Evolutionary conservation across 2,888 invertebrate genomes (phyloP), one percentile per base, ranked within the genome.

Genomic region (Apantesis nais): DNA sequence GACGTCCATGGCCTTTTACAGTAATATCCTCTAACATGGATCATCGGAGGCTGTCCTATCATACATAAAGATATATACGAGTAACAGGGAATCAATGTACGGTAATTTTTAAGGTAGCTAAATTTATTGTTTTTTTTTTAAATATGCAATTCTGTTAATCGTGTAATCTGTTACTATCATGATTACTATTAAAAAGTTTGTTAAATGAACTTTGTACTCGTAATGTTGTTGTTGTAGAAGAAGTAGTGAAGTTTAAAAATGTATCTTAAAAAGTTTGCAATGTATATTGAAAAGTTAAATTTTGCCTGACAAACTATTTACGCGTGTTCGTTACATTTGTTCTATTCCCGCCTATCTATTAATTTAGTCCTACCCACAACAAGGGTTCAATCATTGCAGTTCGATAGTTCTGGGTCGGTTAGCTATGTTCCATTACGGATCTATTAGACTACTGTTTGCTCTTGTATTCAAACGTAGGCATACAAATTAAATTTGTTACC

Each of bases 1-100:
- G 25, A 25, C 66, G 52, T 19, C 52, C 64, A 64, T 60, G 64
- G 58, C 29, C 44, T 44, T 25, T 62, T n/a, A 34, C 12, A 55
- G 58, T 25, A 34, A 62, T 62, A 61, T 52, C 37, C 52, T 52
- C 39, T 48, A 66, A 70, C 66, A 55, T 66, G 52, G 25, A 67
- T 71, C 60, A 67, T 58, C 55, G 48, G 70, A 61, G 44, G 52
- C 39, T 52, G 29, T 22, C 66, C 37, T 52, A n/a, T 61, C 37
- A 34, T 34, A 29, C n/a, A 31, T 55, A 29, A 52, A 39, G 2
- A 29, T 29, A 55, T 55, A 55, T 14, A 1, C 22, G 11, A 55
- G 52, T 12, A 55, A 12, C 55, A 12, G 52, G 19, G 60, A 61
- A 60, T 61, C 12, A 29, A 22, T 16, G 22, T 52, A 2, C 52